A percentile compares a stretch with the other conserved stretches of the same genome.
These are phyloP conservation scores for Catharus minimus DNA, from an alignment of 2,113 vertebrate species.

Conservation along the genomic window DNA sequence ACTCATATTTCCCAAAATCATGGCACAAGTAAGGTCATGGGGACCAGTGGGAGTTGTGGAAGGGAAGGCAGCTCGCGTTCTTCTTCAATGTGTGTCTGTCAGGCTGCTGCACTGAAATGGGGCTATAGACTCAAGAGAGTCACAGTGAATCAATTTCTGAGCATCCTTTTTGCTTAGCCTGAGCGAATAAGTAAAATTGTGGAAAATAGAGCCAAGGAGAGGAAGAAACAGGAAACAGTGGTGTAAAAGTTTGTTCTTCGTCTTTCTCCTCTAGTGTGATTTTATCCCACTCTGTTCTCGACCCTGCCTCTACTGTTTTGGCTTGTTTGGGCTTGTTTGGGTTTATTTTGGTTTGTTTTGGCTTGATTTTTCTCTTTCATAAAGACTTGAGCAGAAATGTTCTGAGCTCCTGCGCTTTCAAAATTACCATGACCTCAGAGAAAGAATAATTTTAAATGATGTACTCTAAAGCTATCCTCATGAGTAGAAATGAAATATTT, in stretches of 20 bases:
- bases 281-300: neutral
- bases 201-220: neutral
- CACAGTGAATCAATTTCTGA: neutral
- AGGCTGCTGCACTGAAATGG: neutral
- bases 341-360: neutral
- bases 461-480: conserved; percentile 26
- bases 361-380: neutral
- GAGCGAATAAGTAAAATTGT: neutral
- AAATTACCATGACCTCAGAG: conserved; percentile 2
- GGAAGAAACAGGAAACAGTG: neutral
- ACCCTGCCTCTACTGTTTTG: neutral
- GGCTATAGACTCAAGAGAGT: neutral
- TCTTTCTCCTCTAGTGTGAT: neutral
- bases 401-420: neutral
- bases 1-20: neutral
- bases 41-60: neutral
- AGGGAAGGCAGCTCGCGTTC: rapidly evolving
- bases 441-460: conserved; percentile 21
- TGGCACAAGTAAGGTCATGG: neutral
- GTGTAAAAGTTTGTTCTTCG: neutral
- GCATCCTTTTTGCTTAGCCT: neutral
- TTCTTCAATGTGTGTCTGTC: rapidly evolving
- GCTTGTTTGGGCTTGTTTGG: neutral
- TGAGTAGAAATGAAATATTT: conserved; percentile 48
- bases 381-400: neutral